A percentile compares a stretch with the other conserved stretches of the same genome.
phyloP scores from a whole-genome alignment of 2,888 invertebrate species.

The Sialis lutaria region DNA sequence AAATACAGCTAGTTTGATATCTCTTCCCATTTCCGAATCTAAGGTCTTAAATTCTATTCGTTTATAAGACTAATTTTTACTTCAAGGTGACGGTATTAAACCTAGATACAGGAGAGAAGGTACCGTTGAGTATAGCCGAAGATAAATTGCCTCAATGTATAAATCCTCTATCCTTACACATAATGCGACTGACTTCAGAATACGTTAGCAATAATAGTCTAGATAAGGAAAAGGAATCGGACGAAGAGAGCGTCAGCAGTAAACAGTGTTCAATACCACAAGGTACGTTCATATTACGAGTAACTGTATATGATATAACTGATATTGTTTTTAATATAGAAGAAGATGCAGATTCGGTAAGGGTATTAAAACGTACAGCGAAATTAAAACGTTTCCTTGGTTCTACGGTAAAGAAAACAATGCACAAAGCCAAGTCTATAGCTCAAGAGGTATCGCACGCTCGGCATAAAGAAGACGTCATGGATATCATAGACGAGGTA shows the following conservation, averaged over 20 bases:
- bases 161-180: conserved; percentile 87
- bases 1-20: not conserved
- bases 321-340: not conserved
- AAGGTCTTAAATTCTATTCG: not conserved
- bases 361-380: conserved; percentile 26
- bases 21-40: too few relatives aligned
- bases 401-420: conserved; percentile 77
- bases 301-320: not conserved
- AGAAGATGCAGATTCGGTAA: conserved; percentile 24
- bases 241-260: conserved; percentile 56
- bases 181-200: conserved; percentile 83
- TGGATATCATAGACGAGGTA: conserved; percentile 61
- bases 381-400: conserved; percentile 70
- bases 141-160: conserved; percentile 82
- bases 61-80: not conserved
- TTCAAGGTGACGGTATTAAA: conserved; percentile 45
- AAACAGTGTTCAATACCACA: conserved; percentile 37
- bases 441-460: conserved; percentile 79
- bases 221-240: conserved; percentile 53
- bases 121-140: conserved; percentile 88
- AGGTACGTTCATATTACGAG: conserved; percentile 19
- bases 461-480: conserved; percentile 72
- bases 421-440: conserved; percentile 77
- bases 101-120: conserved; percentile 73
- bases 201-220: conserved; percentile 52